Conservation (phyloP, 2,888 invertebrate species). For the Callyntrura guangdongensis region DNA sequence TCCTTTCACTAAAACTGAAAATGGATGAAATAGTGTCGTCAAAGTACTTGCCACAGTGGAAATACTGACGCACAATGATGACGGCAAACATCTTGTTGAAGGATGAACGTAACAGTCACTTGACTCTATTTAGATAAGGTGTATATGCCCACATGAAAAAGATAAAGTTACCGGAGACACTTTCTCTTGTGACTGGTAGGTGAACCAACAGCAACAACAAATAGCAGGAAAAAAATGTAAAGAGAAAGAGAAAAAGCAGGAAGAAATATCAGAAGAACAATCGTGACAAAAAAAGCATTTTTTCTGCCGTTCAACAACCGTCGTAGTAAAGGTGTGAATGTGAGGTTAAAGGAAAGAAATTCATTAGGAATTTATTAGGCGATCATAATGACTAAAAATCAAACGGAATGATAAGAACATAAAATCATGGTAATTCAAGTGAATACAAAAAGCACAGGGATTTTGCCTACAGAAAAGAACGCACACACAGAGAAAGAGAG, state of each 20-base stretch:
- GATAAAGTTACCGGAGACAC: neutral
- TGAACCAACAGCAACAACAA: slow-evolving; percentile 10
- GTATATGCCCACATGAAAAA: slow-evolving; percentile 10
- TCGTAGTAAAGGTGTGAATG: neutral
- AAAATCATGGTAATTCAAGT: slow-evolving; percentile 39
- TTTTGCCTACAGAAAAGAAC: slow-evolving; percentile 32
- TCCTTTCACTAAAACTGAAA: slow-evolving; percentile 11
- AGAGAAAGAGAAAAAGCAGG: slow-evolving; percentile 8
- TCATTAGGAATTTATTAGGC: slow-evolving; percentile 63
- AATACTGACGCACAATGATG: slow-evolving; percentile 46
- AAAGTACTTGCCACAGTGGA: neutral
- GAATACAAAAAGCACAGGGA: neutral
- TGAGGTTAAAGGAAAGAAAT: slow-evolving; percentile 28
- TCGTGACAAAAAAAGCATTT: too few relatives aligned
- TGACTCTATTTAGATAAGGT: slow-evolving; percentile 8
- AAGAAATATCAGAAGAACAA: slow-evolving; percentile 21
- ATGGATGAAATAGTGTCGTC: slow-evolving; percentile 27
- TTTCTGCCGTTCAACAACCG: too few relatives aligned
- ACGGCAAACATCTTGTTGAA: slow-evolving; percentile 23
- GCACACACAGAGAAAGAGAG: neutral
- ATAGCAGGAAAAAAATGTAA: slow-evolving; percentile 32
- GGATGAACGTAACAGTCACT: neutral
- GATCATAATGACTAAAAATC: slow-evolving; percentile 49
- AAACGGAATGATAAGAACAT: slow-evolving; percentile 44
- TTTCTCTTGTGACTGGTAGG: neutral